Evolutionary conservation across 2,113 vertebrate genomes (phyloP), one percentile per base, ranked within the genome.

Genomic region (Enhydra lutris): DNA sequence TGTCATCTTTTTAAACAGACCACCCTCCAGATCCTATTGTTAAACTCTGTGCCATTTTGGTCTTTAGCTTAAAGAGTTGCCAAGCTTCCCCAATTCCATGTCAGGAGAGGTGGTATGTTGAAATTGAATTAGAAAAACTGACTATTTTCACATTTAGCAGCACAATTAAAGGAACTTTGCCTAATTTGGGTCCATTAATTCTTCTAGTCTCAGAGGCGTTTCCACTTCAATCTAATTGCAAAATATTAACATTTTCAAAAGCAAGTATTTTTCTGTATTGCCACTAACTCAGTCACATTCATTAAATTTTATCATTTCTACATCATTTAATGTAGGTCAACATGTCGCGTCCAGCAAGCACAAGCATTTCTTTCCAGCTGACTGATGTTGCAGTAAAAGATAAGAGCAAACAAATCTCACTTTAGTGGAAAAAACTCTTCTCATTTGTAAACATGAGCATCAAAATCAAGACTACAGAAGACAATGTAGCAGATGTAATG

Each of bases 261-360:
- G 26, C 95, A 92, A 93, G 2, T 42, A 76, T 91, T 84, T 84
- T 97, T 69, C 82, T 39, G 59, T n/a, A 82, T 47, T 50, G 23
- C 78, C 91, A 59, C 20, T 69, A 93, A 97, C n/a, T 98, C 67
- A 74, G 91, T 45, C 86, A 88, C 69, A 95, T 96, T 98, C 92
- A 98, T 98, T 98, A 97, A 83, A 98, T 97, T 97, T 97, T 94
- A 98, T 98, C 98, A 98, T 89, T 97, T 98, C 97, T 98, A 84
- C 97, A 97, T 98, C 97, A 98, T 98, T 98, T 98, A 98, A 99
- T 98, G 93, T 98, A 98, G 98, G 98, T 98, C 98, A 99, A 83
- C 97, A 92, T 96, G 97, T 97, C 81, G 81, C 81, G 98, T 57
- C 67, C 98, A 97, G 82, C 94, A 93, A 98, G 93, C 81, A 91